A percentile compares a stretch with the other conserved stretches of the same genome.
Conservation (phyloP, 2,797 vertebrate species). For the Rhincodon typus region DNA sequence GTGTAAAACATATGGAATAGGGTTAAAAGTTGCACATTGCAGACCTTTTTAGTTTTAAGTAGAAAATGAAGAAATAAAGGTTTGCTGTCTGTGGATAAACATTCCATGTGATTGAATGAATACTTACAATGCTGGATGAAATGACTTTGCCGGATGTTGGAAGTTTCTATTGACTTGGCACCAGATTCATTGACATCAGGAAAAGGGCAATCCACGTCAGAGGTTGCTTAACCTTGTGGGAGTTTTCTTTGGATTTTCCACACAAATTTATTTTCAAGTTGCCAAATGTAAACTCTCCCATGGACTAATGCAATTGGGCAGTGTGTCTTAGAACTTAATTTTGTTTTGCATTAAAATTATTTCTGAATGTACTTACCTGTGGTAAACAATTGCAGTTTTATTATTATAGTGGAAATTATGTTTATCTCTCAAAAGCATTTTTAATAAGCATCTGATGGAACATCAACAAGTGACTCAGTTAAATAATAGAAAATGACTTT, state of each 20-base stretch:
- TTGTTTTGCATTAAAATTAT: background rate
- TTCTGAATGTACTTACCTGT: background rate
- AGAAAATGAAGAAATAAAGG: too few relatives aligned
- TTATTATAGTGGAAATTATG: background rate
- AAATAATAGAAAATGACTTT: background rate
- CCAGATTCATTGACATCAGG: background rate
- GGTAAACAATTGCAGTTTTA: too few relatives aligned
- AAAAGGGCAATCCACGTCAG: background rate
- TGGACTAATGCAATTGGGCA: background rate
- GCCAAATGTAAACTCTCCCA: background rate
- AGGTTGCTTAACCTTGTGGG: background rate
- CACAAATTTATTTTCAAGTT: background rate
- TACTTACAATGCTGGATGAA: too few relatives aligned
- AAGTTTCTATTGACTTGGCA: too few relatives aligned
- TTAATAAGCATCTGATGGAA: background rate
- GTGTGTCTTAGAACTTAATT: background rate
- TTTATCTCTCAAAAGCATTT: background rate
- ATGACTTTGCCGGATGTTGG: too few relatives aligned
- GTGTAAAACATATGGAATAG: too few relatives aligned
- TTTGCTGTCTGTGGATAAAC: too few relatives aligned
- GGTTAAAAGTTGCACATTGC: too few relatives aligned
- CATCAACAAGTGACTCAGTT: background rate
- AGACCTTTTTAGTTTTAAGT: too few relatives aligned
- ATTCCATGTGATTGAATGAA: too few relatives aligned
- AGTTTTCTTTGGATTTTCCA: background rate